Base-by-base conservation (phyloP, 2,888 invertebrate species). In the Oligia fasciuncula region DNA sequence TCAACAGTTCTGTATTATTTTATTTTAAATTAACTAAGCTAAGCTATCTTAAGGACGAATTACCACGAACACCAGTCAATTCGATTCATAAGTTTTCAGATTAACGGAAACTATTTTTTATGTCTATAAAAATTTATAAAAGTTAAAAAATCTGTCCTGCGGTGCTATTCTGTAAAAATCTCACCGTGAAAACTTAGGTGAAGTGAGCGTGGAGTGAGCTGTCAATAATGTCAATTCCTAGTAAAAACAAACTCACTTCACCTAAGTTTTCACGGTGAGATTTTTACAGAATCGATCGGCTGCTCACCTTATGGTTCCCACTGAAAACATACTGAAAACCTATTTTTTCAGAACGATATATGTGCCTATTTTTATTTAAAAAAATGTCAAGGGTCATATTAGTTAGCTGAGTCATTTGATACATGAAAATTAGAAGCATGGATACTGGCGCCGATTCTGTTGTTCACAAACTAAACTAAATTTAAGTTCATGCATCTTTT, bases 11-110 rank as follows among this genome's bases (percentile, higher is more conserved):
- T 43, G 0, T 67, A 63, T 4, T 49, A 49, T 14, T 35, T 73
- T 35, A 9, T 49, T 46, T 17, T 60, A 57, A 49, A 57, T n/a
- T n/a, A 49, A 49, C 46, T 51, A 60, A 40, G 29, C 14, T 23
- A 14, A 4, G 23, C 23, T 8, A 29, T 19, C 14, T 4, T 23
- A 60, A 60, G n/a, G 71, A 23, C 62, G 11, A 76, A 60, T 29
- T 40, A 63, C 49, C 57, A 69, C 66, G 60, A 40, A 65, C 62
- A 76, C 40, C 14, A 3, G 1, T 57, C 2, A 3, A 40, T 66
- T 19, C 29, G 46, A 76, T 76, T 23, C 17, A 66, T 73, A 62
- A 0, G 23, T 80, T 76, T 71, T 75, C 29, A 54, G 1, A 82
- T 73, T 73, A 80, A 46, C 46, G 70, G 29, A 62, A 35, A 66